These are phyloP conservation scores for Trilocha varians DNA, from an alignment of 2,888 invertebrate species.

Conservation along the genomic window DNA sequence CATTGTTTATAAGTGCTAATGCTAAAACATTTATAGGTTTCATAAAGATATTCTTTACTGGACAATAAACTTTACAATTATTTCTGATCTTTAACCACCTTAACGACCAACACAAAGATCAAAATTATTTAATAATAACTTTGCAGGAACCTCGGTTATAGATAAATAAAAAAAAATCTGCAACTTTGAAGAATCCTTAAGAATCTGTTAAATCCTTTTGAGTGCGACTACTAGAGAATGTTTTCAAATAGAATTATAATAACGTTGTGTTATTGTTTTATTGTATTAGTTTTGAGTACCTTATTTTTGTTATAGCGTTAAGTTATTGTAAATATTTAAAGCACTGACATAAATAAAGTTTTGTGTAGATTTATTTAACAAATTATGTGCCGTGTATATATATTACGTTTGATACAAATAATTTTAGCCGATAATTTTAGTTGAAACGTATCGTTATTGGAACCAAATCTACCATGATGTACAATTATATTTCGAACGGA, in stretches of 20 bases:
- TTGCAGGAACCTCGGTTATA: too few species aligned
- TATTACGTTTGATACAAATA: conserved; percentile 48
- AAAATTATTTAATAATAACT: too few species aligned
- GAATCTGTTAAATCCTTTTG: too few species aligned
- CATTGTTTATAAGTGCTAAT: too few species aligned
- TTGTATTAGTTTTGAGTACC: conserved; percentile 43
- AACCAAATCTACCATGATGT: conserved; percentile 68
- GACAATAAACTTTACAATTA: too few species aligned
- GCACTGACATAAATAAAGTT: conserved; percentile 43
- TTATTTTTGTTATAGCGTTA: conserved; percentile 41
- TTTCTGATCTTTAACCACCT: too few species aligned
- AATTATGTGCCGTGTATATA: conserved; percentile 67
- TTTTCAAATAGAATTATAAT: conserved; percentile 8
- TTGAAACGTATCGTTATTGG: conserved; percentile 28
- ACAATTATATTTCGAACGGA: conserved; percentile 29
- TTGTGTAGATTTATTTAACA: conserved; percentile 46
- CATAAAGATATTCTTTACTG: too few species aligned
- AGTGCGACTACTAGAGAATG: too few species aligned
- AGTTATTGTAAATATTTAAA: conserved; percentile 58
- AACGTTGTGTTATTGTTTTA: not conserved
- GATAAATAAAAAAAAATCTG: too few species aligned
- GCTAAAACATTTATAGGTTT: too few species aligned
- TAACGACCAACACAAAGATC: too few species aligned
- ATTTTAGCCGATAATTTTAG: conserved; percentile 25
- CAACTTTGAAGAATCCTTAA: too few species aligned